Percentiles rank a stretch among this genome's conserved stretches.
Conservation (phyloP, 2,797 vertebrate genomes). For the Malacoctenus gilli region DNA sequence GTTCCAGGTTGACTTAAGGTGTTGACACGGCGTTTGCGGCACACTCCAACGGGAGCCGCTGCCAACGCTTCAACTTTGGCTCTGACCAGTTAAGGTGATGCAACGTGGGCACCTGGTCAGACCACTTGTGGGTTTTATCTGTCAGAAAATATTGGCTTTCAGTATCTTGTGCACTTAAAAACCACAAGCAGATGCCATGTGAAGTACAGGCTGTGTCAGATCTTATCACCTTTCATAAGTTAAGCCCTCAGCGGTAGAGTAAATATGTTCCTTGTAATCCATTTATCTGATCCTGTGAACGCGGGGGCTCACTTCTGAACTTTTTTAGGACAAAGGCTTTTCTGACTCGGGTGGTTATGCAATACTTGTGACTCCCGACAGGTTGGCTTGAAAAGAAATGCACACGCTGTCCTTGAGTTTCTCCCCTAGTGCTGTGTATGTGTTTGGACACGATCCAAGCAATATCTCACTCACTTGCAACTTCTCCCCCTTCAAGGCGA, state of each 20-base stretch:
- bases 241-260: slow-evolving; percentile 26
- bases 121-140: slow-evolving; percentile 3
- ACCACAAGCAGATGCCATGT: slow-evolving; percentile 34
- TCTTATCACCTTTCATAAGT: slow-evolving; percentile 25
- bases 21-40: slow-evolving; percentile 35
- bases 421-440: slow-evolving; percentile 28
- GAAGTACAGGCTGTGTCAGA: slow-evolving; percentile 8
- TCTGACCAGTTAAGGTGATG: slow-evolving; percentile 22
- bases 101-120: slow-evolving; percentile 11
- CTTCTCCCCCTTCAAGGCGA: slow-evolving; percentile 81
- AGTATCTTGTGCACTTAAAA: slow-evolving; percentile 33
- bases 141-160: slow-evolving; percentile 22
- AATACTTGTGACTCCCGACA: slow-evolving; percentile 19
- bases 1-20: slow-evolving; percentile 47
- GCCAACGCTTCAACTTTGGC: neutral
- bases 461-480: slow-evolving; percentile 19
- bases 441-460: slow-evolving; percentile 38
- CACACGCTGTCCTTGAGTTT: slow-evolving; percentile 28
- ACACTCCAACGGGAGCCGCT: neutral
- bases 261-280: slow-evolving; percentile 49
- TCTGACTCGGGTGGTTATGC: slow-evolving; percentile 29
- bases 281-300: slow-evolving; percentile 54
- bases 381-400: slow-evolving; percentile 17
- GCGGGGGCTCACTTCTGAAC: slow-evolving; percentile 21
- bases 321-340: slow-evolving; percentile 33